Conservation (phyloP, 2,113 vertebrate species). For the Plestiodon gilberti region DNA sequence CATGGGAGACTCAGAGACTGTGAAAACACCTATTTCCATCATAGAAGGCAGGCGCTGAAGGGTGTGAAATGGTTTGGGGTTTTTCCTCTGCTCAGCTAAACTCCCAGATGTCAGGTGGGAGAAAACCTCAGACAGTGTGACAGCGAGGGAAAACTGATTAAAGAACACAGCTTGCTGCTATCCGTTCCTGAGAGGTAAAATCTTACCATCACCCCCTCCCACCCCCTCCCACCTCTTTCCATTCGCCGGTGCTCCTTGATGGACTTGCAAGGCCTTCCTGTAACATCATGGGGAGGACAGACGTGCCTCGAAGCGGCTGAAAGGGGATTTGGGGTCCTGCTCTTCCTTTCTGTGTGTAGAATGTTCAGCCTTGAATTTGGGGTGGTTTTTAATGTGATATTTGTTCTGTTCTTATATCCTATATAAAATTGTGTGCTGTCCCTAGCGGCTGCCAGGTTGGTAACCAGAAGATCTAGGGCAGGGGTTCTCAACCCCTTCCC, state of each 20-base stretch:
- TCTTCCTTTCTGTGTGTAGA: not conserved
- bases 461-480: too few relatives aligned
- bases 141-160: not conserved
- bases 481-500: too few relatives aligned
- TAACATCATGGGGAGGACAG: too few relatives aligned
- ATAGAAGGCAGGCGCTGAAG: slow-evolving; percentile 1
- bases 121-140: not conserved
- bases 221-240: not conserved
- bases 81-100: slow-evolving; percentile 5
- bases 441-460: too few relatives aligned
- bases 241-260: not conserved
- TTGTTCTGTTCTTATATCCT: too few relatives aligned
- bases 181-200: not conserved
- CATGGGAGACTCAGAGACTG: not conserved
- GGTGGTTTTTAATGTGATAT: too few relatives aligned
- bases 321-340: too few relatives aligned
- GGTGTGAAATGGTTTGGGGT: slow-evolving; percentile 4
- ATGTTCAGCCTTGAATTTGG: too few relatives aligned
- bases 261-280: not conserved
- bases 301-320: not conserved
- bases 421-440: too few relatives aligned
- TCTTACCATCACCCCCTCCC: not conserved
- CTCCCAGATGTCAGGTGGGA: not conserved
- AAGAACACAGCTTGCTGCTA: not conserved
- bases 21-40: slow-evolving; percentile 31